Evolutionary conservation across 2,888 invertebrate genomes (phyloP), one percentile per base, ranked within the genome.

Genomic region (Catocala sponsa): DNA sequence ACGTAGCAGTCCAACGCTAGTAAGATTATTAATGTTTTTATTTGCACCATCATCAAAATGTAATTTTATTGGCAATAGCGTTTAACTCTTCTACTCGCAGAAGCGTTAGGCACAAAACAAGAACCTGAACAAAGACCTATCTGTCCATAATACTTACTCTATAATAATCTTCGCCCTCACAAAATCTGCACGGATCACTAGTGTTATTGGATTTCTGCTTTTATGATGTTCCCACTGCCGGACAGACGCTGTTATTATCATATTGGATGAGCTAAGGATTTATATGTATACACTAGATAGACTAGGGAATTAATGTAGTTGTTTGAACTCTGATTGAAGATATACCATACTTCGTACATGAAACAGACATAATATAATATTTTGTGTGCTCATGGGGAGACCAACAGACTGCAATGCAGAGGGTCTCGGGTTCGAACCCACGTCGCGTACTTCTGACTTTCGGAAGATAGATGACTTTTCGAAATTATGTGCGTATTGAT

Each of bases 141-240:
- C 86, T 88, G 47, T 35, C 32, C 0, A 2, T 10, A 44, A 4
- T 63, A 4, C 5, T 0, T 72, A 68, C 5, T 81, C 79, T 73
- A 66, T 73, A 61, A 77, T 85, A 84, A 83, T 85, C 81, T 79
- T 65, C 68, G 63, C 65, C 70, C 73, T 63, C 72, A 70, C 75
- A 76, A 84, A 87, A 86, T 86, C 85, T 86, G 82, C 82, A 80
- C 82, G 83, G 84, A 85, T 87, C 87, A 85, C 84, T 83, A 83
- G 83, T 78, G 79, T 87, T 89, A 90, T 89, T 90, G 87, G 88
- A 89, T 89, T 85, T 82, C 78, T 66, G 75, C 69, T 75, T 83
- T 72, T 81, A 80, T 85, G 81, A 81, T 83, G 79, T 78, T 82
- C 81, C 53, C 38, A 48, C 35, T 51, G 63, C 51, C 58, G 73